Conservation (phyloP, 2,113 vertebrate genomes). For the Osmerus eperlanus region DNA sequence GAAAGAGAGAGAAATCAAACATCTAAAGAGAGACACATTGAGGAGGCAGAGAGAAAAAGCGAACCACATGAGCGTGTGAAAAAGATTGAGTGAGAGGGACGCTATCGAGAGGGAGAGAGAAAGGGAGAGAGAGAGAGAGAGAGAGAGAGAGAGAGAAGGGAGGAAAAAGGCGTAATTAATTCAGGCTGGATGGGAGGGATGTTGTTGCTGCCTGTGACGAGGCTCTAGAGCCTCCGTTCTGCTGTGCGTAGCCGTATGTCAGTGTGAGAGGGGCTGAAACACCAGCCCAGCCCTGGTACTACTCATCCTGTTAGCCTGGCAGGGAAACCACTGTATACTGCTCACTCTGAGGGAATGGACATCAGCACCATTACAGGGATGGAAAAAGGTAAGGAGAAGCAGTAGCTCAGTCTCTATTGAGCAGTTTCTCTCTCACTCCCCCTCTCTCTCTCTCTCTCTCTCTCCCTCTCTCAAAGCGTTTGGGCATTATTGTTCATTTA, state of each 20-base stretch:
- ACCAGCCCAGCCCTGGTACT: slow-evolving; percentile 10
- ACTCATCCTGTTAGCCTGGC: neutral
- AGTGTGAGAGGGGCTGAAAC: slow-evolving; percentile 23
- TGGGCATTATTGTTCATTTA: too few species aligned
- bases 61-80: too few species aligned
- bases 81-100: neutral
- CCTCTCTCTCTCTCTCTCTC: neutral
- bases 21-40: slow-evolving; percentile 1
- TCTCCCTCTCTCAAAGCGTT: slow-evolving; percentile 6
- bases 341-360: slow-evolving; percentile 9
- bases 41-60: slow-evolving; percentile 1
- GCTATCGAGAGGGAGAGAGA: neutral
- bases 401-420: neutral
- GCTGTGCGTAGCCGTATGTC: slow-evolving; percentile 49
- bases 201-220: slow-evolving; percentile 51
- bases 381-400: slow-evolving; percentile 53
- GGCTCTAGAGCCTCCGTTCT: slow-evolving; percentile 46
- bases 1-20: neutral
- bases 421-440: neutral
- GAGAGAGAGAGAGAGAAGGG: slow-evolving; percentile 6
- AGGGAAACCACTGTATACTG: slow-evolving; percentile 5
- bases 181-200: slow-evolving; percentile 66
- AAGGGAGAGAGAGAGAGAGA: slow-evolving; percentile 1
- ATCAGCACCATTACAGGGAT: slow-evolving; percentile 27
- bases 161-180: slow-evolving; percentile 61